Evolutionary conservation across 2,113 vertebrate species (phyloP), one percentile per base, ranked within the genome.

Genomic region (Nerophis ophidion): DNA sequence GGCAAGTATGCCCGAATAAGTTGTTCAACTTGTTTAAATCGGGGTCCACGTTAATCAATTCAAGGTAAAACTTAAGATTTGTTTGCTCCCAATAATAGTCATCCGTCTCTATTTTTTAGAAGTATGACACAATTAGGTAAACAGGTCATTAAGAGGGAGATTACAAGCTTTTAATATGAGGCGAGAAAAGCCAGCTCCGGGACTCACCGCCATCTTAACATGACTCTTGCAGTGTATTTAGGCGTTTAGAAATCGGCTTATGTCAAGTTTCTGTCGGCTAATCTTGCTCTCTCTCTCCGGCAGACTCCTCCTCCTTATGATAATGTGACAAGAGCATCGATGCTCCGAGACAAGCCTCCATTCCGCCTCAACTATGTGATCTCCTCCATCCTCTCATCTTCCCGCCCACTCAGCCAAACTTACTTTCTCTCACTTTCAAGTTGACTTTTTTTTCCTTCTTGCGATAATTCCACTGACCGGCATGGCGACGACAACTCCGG

Each of bases 401-500:
- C 62, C 8, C 65, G 47, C 76, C 6, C 59, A 48, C 60, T 45
- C 56, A 44, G 47, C 6, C 26, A 26, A 82, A 83, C 47, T 83
- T 72, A 75, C 77, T 85, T 81, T 80, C 19, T 50, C 26, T 53
- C 61, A 73, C 15, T 40, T 45, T 40, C 8, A 76, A 87, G 45
- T 82, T 82, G 52, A 79, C 70, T 81, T 80, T 62, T 76, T 75
- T 55, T 62, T 50, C 52, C 84, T 49, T n/a, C 26, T 26, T 26
- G 26, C 13, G 13, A 35, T 40, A 14, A 80, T 44, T 7, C 58
- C 51, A 70, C 76, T 74, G 5, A 91, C 91, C 84, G 95, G n/a
- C 26, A 60, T 96, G 95, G 94, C 94, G 68, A 91, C 91, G 95
- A 93, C 94, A 69, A 91, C 91, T 74, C 90, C 93, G 85, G 91